These are phyloP conservation scores for Yponomeuta malinellus DNA, from an alignment of 2,888 invertebrate species.

Conservation along the genomic window DNA sequence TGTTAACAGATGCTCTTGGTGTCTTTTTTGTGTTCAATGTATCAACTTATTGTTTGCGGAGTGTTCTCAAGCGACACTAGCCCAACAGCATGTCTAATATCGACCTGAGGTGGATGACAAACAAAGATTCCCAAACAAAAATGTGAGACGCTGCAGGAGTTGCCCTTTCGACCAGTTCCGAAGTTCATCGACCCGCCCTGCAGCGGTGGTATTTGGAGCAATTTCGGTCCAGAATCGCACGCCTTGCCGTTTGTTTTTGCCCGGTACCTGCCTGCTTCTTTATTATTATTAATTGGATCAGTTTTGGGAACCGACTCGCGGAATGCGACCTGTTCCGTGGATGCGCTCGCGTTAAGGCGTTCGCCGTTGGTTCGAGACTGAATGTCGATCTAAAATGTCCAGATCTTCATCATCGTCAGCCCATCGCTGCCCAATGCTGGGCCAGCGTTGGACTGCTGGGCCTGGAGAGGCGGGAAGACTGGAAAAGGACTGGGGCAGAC, in stretches of 20 bases:
- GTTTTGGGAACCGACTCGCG: slow-evolving; percentile 30
- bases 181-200: slow-evolving; percentile 40
- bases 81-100: no score
- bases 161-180: slow-evolving; percentile 46
- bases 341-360: background rate
- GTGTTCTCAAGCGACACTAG: no score
- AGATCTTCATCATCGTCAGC: no score
- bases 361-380: background rate
- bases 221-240: slow-evolving; percentile 67
- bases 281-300: slow-evolving; percentile 74
- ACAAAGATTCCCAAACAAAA: background rate
- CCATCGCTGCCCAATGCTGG: no score
- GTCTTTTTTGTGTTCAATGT: no score
- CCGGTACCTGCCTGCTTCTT: slow-evolving; percentile 35
- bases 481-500: no score
- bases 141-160: background rate
- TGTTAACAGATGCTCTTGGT: no score
- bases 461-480: no score
- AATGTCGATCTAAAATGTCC: background rate
- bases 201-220: slow-evolving; percentile 58
- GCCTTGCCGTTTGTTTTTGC: slow-evolving; percentile 62
- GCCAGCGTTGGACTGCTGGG: no score
- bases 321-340: slow-evolving; percentile 16
- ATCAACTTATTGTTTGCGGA: no score
- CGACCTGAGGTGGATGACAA: no score